Evolutionary conservation across 1,140 invertebrate species (phyloP).

Genomic region (Eufriesea mexicana): DNA sequence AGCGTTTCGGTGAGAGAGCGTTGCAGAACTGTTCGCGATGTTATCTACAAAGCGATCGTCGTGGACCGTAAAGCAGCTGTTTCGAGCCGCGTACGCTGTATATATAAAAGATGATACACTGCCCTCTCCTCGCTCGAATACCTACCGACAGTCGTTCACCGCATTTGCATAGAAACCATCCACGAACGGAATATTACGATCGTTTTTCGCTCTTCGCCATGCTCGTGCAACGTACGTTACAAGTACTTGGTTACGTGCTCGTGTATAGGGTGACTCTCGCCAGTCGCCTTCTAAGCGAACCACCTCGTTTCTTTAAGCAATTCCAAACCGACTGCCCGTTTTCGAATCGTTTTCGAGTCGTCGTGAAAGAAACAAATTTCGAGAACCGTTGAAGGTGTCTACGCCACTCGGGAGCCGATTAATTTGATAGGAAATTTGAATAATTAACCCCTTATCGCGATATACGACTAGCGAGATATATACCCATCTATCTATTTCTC

Average conservation of each 20-base stretch:
- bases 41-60: conserved; percentile 51
- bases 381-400: too few relatives aligned
- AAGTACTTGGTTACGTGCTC: conserved; percentile 10
- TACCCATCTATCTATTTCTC: too few relatives aligned
- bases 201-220: conserved; percentile 54
- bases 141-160: conserved; percentile 61
- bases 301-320: too few relatives aligned
- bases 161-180: conserved; percentile 67
- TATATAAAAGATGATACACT: conserved; percentile 63
- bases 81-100: conserved; percentile 15
- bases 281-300: neutral
- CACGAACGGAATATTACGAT: conserved; percentile 59
- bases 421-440: too few relatives aligned
- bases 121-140: conserved; percentile 42
- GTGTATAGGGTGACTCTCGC: conserved; percentile 26
- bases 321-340: too few relatives aligned
- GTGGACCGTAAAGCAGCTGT: conserved; percentile 49
- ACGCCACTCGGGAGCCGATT: too few relatives aligned
- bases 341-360: neutral
- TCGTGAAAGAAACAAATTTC: too few relatives aligned
- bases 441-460: too few relatives aligned
- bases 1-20: conserved; percentile 44
- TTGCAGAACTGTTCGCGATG: conserved; percentile 40
- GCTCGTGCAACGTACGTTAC: conserved; percentile 43
- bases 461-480: too few relatives aligned